These are phyloP conservation scores for Clepsis dumicolana DNA, from an alignment of 2,888 invertebrate genomes.

Conservation along the genomic window DNA sequence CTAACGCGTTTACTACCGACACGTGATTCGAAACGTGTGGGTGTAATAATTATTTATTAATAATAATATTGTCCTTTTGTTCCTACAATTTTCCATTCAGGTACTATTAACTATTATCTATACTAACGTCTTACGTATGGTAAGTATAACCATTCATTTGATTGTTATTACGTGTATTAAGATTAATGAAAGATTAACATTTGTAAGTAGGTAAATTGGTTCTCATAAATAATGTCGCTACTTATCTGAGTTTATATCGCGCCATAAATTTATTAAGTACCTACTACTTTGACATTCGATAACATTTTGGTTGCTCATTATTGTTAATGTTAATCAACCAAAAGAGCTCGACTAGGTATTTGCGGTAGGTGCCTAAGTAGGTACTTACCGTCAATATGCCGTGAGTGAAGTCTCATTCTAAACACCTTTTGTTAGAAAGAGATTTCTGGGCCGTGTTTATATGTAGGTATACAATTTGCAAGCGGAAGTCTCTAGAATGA, in stretches of 20 bases:
- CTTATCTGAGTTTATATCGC: conserved; percentile 11
- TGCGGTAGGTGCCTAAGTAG: no score
- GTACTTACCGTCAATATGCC: no score
- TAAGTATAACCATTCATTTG: not conserved
- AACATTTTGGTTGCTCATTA: conserved; percentile 3
- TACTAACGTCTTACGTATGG: conserved; percentile 8
- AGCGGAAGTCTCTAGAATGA: no score
- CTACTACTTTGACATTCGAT: conserved; percentile 1
- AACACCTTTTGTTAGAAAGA: no score
- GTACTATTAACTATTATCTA: not conserved
- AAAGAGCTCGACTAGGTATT: no score
- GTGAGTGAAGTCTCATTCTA: no score
- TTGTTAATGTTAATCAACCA: no score
- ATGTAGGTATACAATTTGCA: no score
- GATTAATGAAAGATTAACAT: conserved; percentile 6
- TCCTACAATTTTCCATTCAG: not conserved
- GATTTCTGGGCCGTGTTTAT: no score
- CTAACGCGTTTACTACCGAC: not conserved
- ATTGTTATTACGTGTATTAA: conserved; percentile 4
- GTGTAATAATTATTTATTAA: not conserved
- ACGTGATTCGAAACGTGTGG: not conserved
- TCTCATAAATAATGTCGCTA: conserved; percentile 1
- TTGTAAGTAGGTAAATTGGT: not conserved
- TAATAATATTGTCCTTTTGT: no score
- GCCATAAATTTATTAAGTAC: conserved; percentile 9